A percentile compares a stretch with the other conserved stretches of the same genome.
These are phyloP conservation scores for Dasypus novemcinctus DNA, from an alignment of 2,113 vertebrate genomes.

Conservation along the genomic window DNA sequence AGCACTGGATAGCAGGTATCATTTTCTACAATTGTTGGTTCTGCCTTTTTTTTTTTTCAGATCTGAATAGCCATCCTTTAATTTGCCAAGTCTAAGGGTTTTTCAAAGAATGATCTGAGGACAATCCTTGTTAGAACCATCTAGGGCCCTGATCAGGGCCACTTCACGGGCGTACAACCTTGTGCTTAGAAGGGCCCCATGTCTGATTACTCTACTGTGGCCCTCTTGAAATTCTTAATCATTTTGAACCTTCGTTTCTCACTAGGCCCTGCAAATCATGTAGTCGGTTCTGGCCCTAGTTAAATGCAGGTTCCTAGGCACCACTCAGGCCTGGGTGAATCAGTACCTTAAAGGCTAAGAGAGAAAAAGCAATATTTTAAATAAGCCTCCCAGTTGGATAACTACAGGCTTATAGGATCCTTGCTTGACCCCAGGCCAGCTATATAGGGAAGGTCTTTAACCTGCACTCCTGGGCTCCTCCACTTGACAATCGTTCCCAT, in stretches of 20 bases:
- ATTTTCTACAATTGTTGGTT: not conserved
- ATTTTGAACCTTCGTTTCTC: not conserved
- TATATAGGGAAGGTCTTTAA: not conserved
- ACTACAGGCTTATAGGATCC: not conserved
- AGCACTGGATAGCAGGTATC: not conserved
- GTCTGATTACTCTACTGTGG: not conserved
- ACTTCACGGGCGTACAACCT: not conserved
- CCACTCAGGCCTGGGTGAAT: not conserved
- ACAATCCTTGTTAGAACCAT: not conserved
- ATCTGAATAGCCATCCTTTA: not conserved
- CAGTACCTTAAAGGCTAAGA: not conserved
- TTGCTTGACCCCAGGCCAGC: not conserved
- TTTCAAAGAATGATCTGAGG: not conserved
- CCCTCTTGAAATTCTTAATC: not conserved
- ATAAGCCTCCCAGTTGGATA: not conserved
- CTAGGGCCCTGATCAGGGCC: not conserved
- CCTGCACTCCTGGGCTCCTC: not conserved
- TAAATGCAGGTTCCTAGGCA: not conserved
- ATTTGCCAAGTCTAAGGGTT: not conserved
- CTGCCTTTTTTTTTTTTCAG: not conserved
- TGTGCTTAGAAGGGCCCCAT: accelerated
- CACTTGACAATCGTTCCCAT: not conserved
- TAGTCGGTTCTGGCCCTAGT: not conserved
- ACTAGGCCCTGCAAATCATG: not conserved
- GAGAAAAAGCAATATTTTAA: not conserved